Base-by-base conservation (phyloP, 2,797 vertebrate species). In the Pangasius mekongensis region DNA sequence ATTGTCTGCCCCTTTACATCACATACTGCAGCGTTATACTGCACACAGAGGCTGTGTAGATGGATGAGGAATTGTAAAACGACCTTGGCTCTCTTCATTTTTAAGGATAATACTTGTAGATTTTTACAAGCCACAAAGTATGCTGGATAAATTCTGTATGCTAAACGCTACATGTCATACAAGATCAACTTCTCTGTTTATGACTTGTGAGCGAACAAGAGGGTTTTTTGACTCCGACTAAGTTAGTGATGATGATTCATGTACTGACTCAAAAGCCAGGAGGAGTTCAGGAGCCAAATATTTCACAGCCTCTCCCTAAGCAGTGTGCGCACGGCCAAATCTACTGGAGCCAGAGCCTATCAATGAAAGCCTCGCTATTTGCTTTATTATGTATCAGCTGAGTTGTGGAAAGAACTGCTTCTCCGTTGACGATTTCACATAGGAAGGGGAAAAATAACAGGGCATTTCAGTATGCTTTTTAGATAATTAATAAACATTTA, bases 401-500 rank as follows among this genome's bases (percentile, higher is more conserved):
- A 84, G 90, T 86, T 90, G 91, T 86, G 91, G 91, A 94, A 93
- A 91, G 92, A 93, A 82, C 83, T 83, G 91, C 92, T 94, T 94
- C 92, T 94, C 91, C 93, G 93, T 94, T 94, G 88, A 92, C 92
- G 92, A 88, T 89, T 94, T 94, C 94, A 74, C 84, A 86, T 94
- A 94, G 94, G 92, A 95, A 89, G 91, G 52, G 93, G 92, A 88
- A 95, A 93, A 95, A 95, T 93, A 95, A 95, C 93, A 92, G 93
- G 33, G 88, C 22, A 73, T 66, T 78, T 60, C 2, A 87, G 14
- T 90, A 87, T 88, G 92, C 89, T 90, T 87, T 92, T 90, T 91
- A 83, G 80, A 93, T 66, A 9, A 74, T 76, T 66, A 64, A 77
- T 56, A 77, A 56, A 5, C 80, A 36, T 27, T 74, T 58, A 60